Percentiles rank a stretch among this genome's conserved stretches.
phyloP scores from a whole-genome alignment of 92 coral and sea anemone species.

The Ricordea florida region DNA sequence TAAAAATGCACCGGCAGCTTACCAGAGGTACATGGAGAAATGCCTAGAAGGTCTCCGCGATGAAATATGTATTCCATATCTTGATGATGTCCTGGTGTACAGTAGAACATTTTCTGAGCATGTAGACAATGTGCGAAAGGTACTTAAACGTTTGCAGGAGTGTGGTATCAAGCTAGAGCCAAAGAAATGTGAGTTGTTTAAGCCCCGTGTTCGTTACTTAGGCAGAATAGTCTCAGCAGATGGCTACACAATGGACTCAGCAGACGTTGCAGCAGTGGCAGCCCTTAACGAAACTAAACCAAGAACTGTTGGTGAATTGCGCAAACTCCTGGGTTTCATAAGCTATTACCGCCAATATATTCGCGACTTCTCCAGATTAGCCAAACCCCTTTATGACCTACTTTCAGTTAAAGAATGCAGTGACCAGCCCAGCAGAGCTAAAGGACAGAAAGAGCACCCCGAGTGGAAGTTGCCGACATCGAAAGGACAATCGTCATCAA shows the following conservation, averaged over 20 bases:
- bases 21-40: constrained; percentile 74
- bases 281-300: constrained; percentile 49
- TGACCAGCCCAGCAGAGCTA: not conserved
- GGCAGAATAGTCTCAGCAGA: constrained; percentile 62
- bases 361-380: constrained; percentile 60
- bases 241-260: constrained; percentile 63
- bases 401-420: constrained; percentile 3
- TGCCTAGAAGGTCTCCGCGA: constrained; percentile 58
- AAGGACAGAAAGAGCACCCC: not conserved
- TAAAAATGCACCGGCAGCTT: constrained; percentile 68
- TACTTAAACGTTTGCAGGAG: constrained; percentile 34
- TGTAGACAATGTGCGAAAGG: constrained; percentile 51
- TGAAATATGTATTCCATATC: constrained; percentile 67
- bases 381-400: constrained; percentile 59
- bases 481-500: not conserved
- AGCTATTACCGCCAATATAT: constrained; percentile 67
- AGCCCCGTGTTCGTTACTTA: constrained; percentile 60
- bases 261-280: constrained; percentile 39
- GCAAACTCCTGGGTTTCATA: constrained; percentile 65
- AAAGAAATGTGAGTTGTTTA: constrained; percentile 56
- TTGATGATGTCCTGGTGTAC: constrained; percentile 58
- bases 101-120: constrained; percentile 54
- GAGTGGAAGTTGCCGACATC: not conserved
- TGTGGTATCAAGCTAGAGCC: constrained; percentile 74
- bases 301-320: constrained; percentile 62